These are phyloP conservation scores for Lanistes nyassanus DNA, from an alignment of 1,140 invertebrate species.

Conservation along the genomic window DNA sequence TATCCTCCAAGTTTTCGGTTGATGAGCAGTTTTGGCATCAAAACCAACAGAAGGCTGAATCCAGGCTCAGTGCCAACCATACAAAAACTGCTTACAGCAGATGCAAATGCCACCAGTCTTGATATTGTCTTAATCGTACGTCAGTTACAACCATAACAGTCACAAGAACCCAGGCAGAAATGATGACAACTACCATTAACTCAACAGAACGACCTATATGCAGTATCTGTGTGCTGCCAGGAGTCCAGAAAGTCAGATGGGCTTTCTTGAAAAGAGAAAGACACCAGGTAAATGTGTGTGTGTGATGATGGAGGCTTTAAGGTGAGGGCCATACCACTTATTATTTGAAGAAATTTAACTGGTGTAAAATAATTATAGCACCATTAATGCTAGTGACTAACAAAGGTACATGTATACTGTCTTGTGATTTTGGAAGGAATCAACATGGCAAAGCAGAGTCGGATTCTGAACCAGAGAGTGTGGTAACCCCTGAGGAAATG, in stretches of 20 bases:
- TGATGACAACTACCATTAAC: too few species aligned
- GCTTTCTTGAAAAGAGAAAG: not conserved
- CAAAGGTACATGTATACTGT: too few species aligned
- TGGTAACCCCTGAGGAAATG: too few species aligned
- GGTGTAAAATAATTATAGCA: not conserved
- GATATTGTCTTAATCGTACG: not conserved
- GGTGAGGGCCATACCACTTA: too few species aligned
- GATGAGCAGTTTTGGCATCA: not conserved
- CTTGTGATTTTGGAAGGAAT: too few species aligned
- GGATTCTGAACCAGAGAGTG: too few species aligned
- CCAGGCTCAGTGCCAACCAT: slow-evolving; percentile 9
- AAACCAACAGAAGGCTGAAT: slow-evolving; percentile 1
- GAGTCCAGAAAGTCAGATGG: not conserved
- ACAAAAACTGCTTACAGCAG: not conserved
- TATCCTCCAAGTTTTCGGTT: not conserved
- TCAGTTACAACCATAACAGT: not conserved
- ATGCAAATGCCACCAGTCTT: not conserved
- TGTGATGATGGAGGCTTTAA: too few species aligned
- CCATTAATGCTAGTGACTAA: not conserved
- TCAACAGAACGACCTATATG: too few species aligned
- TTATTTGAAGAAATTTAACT: not conserved
- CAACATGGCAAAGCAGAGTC: too few species aligned
- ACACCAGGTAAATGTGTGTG: not conserved
- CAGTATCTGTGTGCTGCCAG: slow-evolving; percentile 4
- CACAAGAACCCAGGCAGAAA: not conserved